Evolutionary conservation across 2,113 vertebrate species (phyloP).

Genomic region (Murina feae): DNA sequence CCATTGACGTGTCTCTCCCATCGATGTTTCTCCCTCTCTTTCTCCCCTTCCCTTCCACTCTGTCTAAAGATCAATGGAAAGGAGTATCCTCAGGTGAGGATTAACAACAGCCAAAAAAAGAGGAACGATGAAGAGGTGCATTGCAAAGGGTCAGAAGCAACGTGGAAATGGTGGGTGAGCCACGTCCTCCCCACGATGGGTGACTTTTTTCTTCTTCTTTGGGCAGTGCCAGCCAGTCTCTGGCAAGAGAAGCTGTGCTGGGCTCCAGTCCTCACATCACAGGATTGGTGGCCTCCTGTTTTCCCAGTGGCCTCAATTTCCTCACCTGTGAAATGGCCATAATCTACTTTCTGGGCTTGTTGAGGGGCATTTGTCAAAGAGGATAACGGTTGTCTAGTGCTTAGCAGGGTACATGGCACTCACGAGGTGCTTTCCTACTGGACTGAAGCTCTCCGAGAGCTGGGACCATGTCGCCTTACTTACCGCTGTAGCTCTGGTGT

Average conservation of each 20-base stretch:
- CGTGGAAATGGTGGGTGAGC: background rate
- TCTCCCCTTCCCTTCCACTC: background rate
- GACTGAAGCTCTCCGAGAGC: background rate
- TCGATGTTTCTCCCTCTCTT: background rate
- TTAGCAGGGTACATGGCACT: no score
- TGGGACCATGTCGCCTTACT: background rate
- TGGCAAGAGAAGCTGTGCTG: background rate
- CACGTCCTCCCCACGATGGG: fast-evolving
- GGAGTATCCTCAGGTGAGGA: no score
- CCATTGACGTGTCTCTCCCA: no score
- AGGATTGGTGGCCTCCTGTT: background rate
- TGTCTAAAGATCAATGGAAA: no score
- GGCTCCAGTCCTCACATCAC: background rate
- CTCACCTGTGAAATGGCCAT: background rate
- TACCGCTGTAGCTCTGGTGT: background rate
- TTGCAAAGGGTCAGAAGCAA: background rate
- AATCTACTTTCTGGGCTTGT: background rate
- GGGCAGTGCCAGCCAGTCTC: background rate
- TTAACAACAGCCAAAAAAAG: no score
- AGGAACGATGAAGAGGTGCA: background rate
- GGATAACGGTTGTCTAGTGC: background rate
- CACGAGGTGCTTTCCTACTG: background rate
- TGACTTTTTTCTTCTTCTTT: background rate
- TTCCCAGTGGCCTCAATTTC: background rate
- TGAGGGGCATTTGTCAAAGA: background rate